Conservation (phyloP, 1,140 invertebrate species). For the Drosophila orosa region DNA sequence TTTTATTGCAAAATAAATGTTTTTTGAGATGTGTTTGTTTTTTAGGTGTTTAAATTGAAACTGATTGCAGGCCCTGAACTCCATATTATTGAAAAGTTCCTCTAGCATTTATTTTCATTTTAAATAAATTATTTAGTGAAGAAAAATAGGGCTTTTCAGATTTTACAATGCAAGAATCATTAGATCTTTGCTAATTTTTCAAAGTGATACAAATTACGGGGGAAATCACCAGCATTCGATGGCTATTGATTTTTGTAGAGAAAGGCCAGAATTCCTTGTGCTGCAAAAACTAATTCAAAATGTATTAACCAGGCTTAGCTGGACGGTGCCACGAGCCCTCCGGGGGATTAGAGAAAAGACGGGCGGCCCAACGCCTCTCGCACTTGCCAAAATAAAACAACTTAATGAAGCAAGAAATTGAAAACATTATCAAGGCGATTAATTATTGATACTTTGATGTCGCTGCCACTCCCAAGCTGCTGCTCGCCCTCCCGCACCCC, state of each 20-base stretch:
- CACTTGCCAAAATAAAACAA: slow-evolving; percentile 59
- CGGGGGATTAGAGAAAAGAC: slow-evolving; percentile 55
- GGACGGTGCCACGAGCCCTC: slow-evolving; percentile 16
- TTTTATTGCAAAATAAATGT: neutral
- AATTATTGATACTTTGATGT: slow-evolving; percentile 83
- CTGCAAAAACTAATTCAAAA: slow-evolving; percentile 50
- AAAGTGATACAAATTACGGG: neutral
- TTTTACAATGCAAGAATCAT: no score
- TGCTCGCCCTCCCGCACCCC: slow-evolving; percentile 10
- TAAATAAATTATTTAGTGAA: neutral
- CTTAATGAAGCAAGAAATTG: slow-evolving; percentile 81
- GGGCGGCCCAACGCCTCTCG: slow-evolving; percentile 39
- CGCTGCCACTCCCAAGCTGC: slow-evolving; percentile 13
- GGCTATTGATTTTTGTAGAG: slow-evolving; percentile 38
- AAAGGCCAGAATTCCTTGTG: neutral
- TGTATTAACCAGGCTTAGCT: slow-evolving; percentile 67
- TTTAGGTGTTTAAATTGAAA: no score
- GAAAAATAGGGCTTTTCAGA: neutral
- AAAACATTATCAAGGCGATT: slow-evolving; percentile 81
- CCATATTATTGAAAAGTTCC: no score
- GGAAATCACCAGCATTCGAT: slow-evolving; percentile 1
- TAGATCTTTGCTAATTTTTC: neutral
- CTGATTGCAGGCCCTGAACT: no score
- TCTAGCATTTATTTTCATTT: neutral
- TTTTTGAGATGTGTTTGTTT: no score